Evolutionary conservation across 2,113 vertebrate genomes (phyloP).

Genomic region (Rana temporaria): DNA sequence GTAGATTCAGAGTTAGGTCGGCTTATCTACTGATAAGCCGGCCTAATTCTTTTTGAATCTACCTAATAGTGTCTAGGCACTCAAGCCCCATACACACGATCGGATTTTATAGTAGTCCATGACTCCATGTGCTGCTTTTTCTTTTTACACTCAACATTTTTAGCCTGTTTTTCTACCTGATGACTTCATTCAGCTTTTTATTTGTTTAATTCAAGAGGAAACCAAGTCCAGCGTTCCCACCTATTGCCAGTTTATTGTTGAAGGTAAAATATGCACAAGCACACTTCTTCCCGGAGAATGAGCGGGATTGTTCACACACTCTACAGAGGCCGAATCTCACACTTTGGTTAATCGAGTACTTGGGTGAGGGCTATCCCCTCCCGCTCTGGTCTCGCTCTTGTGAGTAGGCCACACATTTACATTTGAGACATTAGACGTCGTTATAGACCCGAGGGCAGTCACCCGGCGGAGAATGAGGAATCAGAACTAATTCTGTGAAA

Average conservation of each 20-base stretch:
- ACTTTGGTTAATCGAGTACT: not conserved
- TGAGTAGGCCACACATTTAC: not conserved
- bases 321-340: constrained; percentile 7
- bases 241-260: not conserved
- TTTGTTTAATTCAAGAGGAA: too few species aligned
- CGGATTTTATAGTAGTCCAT: too few species aligned
- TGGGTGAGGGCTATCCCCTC: not conserved
- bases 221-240: not conserved
- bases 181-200: too few species aligned
- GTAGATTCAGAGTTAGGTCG: too few species aligned
- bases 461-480: not conserved
- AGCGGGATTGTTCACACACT: not conserved
- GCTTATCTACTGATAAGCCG: too few species aligned
- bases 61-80: too few species aligned
- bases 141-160: too few species aligned
- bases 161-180: too few species aligned
- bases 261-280: constrained; percentile 5
- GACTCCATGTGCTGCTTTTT: too few species aligned
- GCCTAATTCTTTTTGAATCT: too few species aligned
- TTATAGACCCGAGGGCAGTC: not conserved
- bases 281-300: not conserved
- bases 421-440: not conserved
- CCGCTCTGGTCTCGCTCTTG: not conserved
- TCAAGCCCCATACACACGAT: too few species aligned
- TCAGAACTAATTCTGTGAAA: constrained; percentile 5